Evolutionary conservation across 2,113 vertebrate species (phyloP), one percentile per base, ranked within the genome.

Genomic region (Vimba vimba): DNA sequence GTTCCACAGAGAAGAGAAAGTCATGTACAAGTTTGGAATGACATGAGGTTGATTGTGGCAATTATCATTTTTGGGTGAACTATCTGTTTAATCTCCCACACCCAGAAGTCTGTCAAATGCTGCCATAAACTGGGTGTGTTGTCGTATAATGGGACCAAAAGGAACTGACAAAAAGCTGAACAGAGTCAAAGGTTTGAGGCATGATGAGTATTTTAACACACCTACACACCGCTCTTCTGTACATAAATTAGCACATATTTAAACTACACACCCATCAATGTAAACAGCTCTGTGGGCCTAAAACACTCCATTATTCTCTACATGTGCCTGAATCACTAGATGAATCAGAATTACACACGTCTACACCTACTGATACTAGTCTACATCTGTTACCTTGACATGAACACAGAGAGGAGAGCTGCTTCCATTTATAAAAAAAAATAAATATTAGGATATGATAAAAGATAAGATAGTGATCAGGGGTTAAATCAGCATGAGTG

Each of bases 161-260:
- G 27, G 3, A 76, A 50, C n/a, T 9, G 25, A 55, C 75, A 55
- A 55, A 75, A 25, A 25, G 17, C 43, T 21, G 8, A 45, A 68
- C 2, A 66, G 13, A 85, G 13, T 30, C 19, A 79, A 80, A 62
- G 23, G 23, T 17, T 33, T 25, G 2, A 62, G 36, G 21, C 3
- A 27, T 45, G 23, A 80, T 4, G n/a, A 30, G 60, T 68, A 50
- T 77, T 77, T 52, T 52, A 77, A 33, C 50, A 52, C 74, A 30
- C 60, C 60, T 33, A 81, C 79, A 81, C 79, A 64, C 77, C 12
- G 17, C 7, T 50, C 19, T 82, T 33, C 43, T 60, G 76, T 79
- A 64, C 39, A 81, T 12, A 68, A 62, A 82, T 52, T 52, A 68
- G n/a, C 62, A 82, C 17, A n/a, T 59, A 62, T 82, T 30, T 68